Evolutionary conservation across 2,797 vertebrate genomes (phyloP).

Genomic region (Hoplostethus atlanticus): DNA sequence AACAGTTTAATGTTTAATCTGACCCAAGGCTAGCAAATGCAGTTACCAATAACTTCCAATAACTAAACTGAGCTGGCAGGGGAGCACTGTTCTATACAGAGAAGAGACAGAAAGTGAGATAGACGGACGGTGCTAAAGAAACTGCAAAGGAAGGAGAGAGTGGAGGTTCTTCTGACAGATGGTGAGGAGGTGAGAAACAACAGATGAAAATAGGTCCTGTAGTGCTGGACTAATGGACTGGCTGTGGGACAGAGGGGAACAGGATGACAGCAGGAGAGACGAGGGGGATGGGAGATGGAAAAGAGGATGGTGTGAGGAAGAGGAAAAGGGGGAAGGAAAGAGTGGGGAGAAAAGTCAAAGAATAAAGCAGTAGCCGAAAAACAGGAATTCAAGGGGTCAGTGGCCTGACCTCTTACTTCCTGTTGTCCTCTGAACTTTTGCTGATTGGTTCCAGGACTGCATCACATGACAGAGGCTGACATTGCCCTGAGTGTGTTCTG

Average conservation of each 20-base stretch:
- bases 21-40: slow-evolving; percentile 31
- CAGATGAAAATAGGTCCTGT: slow-evolving; percentile 64
- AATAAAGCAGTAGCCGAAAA: slow-evolving; percentile 78
- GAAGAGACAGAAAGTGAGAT: slow-evolving; percentile 7
- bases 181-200: slow-evolving; percentile 65
- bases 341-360: slow-evolving; percentile 42
- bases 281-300: slow-evolving; percentile 52
- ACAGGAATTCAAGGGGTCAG: slow-evolving; percentile 84
- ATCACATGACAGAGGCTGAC: slow-evolving; percentile 51
- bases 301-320: slow-evolving; percentile 32
- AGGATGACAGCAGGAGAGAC: slow-evolving; percentile 60
- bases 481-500: slow-evolving; percentile 14
- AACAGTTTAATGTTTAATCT: slow-evolving; percentile 48
- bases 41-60: slow-evolving; percentile 34
- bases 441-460: slow-evolving; percentile 76
- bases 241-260: slow-evolving; percentile 50
- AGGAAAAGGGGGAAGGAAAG: slow-evolving; percentile 55
- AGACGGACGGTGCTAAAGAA: slow-evolving; percentile 12
- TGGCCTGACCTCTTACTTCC: slow-evolving; percentile 81
- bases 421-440: slow-evolving; percentile 78
- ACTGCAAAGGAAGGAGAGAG: slow-evolving; percentile 32
- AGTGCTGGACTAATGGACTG: slow-evolving; percentile 51
- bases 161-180: slow-evolving; percentile 55
- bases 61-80: slow-evolving; percentile 19
- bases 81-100: slow-evolving; percentile 26